Percentiles rank a stretch among this genome's conserved stretches.
Evolutionary conservation across 2,888 invertebrate genomes (phyloP).

Genomic region (Diarsia brunnea): DNA sequence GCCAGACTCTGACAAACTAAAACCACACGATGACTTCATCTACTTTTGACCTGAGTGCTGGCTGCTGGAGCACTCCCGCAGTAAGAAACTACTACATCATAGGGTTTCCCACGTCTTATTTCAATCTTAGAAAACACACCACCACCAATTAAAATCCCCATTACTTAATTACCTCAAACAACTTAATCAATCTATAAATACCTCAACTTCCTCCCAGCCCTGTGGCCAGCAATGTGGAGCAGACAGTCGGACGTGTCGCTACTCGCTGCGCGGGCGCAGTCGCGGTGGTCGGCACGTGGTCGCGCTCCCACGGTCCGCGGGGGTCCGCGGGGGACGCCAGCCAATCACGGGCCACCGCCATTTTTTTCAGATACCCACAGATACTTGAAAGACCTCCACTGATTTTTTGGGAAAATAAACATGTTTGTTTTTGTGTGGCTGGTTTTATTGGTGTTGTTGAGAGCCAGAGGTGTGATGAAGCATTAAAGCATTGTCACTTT

Average conservation of each 20-base stretch:
- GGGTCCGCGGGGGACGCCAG: slow-evolving; percentile 66
- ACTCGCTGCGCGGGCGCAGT: slow-evolving; percentile 67
- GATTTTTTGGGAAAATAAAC: slow-evolving; percentile 65
- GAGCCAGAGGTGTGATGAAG: neutral
- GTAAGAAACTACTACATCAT: neutral
- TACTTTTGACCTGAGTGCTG: neutral
- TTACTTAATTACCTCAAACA: neutral
- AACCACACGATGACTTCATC: neutral
- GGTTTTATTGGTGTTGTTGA: slow-evolving; percentile 17
- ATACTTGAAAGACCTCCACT: slow-evolving; percentile 71
- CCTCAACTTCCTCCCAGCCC: slow-evolving; percentile 45
- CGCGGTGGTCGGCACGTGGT: slow-evolving; percentile 80
- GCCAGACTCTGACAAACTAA: neutral
- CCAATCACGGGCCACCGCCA: slow-evolving; percentile 62
- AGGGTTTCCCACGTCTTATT: neutral
- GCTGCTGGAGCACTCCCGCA: neutral
- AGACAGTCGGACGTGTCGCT: slow-evolving; percentile 73
- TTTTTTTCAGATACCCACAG: slow-evolving; percentile 59
- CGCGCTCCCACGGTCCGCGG: slow-evolving; percentile 84
- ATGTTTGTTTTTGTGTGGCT: slow-evolving; percentile 31
- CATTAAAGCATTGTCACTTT: neutral
- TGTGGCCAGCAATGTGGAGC: slow-evolving; percentile 56
- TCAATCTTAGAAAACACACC: neutral
- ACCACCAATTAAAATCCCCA: neutral
- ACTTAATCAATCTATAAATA: slow-evolving; percentile 43